Conservation (phyloP, 2,888 invertebrate genomes). For the Lepetodrilus schrolli region DNA sequence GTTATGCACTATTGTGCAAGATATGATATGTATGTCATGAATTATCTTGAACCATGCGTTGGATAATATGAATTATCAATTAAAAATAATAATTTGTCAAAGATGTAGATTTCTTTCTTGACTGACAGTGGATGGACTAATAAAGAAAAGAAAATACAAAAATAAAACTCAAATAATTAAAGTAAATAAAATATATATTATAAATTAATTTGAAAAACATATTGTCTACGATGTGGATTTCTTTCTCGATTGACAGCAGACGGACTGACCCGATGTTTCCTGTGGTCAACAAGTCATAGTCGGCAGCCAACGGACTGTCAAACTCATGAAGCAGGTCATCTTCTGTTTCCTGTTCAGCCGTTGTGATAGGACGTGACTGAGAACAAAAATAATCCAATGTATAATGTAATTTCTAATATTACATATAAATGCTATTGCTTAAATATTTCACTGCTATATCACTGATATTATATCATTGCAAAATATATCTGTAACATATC, state of each 20-base stretch:
- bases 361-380: constrained; percentile 88
- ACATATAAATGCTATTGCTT: no score
- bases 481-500: no score
- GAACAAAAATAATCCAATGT: no score
- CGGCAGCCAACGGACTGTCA: constrained; percentile 82
- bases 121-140: constrained; percentile 76
- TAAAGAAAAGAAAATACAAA: no score
- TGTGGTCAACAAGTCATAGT: constrained; percentile 81
- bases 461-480: no score
- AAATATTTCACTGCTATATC: no score
- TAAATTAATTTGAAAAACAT: background rate
- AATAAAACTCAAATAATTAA: no score
- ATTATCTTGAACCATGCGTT: no score
- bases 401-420: no score
- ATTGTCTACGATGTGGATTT: background rate
- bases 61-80: background rate
- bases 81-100: background rate
- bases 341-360: constrained; percentile 83
- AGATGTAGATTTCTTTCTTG: background rate
- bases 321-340: constrained; percentile 87
- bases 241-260: background rate
- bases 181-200: background rate
- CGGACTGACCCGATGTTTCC: constrained; percentile 84
- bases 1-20: no score
- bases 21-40: no score